Conservation (phyloP, 2,888 invertebrate species). For the Drosophila borborema region DNA sequence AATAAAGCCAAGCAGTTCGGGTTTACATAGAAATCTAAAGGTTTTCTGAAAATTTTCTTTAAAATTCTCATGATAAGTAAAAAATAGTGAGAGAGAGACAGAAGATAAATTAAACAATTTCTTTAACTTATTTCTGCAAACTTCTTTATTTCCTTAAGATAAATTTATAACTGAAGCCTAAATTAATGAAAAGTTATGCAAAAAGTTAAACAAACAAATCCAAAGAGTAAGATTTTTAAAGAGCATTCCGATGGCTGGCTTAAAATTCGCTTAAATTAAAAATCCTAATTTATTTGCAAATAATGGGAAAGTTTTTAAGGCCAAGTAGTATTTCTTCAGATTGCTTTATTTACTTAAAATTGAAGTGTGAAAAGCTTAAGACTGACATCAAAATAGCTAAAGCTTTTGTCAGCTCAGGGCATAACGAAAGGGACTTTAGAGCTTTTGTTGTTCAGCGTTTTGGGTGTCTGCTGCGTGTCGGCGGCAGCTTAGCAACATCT, state of each 20-base stretch:
- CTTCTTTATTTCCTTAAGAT: too few species aligned
- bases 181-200: too few species aligned
- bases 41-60: not conserved
- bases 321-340: too few species aligned
- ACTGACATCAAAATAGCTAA: not conserved
- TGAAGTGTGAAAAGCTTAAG: not conserved
- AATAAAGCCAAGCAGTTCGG: not conserved
- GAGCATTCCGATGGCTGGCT: too few species aligned
- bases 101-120: too few species aligned
- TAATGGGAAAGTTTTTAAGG: not conserved
- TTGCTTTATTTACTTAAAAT: not conserved
- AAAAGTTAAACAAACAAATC: too few species aligned
- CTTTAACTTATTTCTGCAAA: too few species aligned
- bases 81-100: too few species aligned
- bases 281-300: not conserved
- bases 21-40: not conserved
- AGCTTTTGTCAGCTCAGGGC: constrained; percentile 22
- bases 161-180: too few species aligned
- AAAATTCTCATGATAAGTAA: not conserved
- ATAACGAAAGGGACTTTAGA: constrained; percentile 26
- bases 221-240: too few species aligned
- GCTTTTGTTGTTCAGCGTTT: constrained; percentile 40
- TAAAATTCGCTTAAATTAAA: too few species aligned
- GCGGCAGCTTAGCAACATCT: constrained; percentile 61
- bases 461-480: constrained; percentile 21